Base-by-base conservation (phyloP, 2,113 vertebrate genomes). In the Pelvicachromis taeniatus region DNA sequence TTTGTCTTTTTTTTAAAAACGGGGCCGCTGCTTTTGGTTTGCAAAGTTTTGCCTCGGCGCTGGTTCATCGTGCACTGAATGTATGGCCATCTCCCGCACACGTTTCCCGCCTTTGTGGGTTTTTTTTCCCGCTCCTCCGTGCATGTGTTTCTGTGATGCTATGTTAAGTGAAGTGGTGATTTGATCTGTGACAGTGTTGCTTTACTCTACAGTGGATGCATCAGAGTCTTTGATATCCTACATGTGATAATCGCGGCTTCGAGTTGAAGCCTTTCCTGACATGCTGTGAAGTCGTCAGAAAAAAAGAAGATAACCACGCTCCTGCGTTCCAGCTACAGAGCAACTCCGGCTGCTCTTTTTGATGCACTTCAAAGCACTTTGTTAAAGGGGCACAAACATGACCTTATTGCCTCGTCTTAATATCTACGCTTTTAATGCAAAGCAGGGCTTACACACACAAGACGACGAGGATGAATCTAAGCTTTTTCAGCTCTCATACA, bases 391-490 rank as follows among this genome's bases (percentile, higher is more conserved):
- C 21, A 16, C 38, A 4, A 14, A 26, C n/a, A 4, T 16, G 81
- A 70, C 90, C 31, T 50, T 52, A 31, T 50, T 21, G 58, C 65
- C 68, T 75, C 21, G 7, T 31, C 58, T 79, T 68, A 14, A 45
- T 19, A 75, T 77, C 75, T 5, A 3, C 13, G 9, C 63, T 78
- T 65, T 63, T 78, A 82, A 80, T 54, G 61, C 50, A 8, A 21
- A 79, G 82, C 45, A 63, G 53, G 52, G 53, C 31, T 78, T 83
- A 50, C 42, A 9, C 45, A 81, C 79, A 77, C 59, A 88, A 40
- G 84, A 87, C 8, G 78, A 91, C 59, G 83, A 85, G 80, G 63
- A 88, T 12, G 75, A 83, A 86, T 54, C 29, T 1, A 81, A 82
- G 77, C 83, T 65, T 42, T 65, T 80, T 85, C 87, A 82, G 87